These are phyloP conservation scores for Hermatobates lingyangjiaoensis DNA, from an alignment of 1,140 invertebrate genomes.

Conservation along the genomic window DNA sequence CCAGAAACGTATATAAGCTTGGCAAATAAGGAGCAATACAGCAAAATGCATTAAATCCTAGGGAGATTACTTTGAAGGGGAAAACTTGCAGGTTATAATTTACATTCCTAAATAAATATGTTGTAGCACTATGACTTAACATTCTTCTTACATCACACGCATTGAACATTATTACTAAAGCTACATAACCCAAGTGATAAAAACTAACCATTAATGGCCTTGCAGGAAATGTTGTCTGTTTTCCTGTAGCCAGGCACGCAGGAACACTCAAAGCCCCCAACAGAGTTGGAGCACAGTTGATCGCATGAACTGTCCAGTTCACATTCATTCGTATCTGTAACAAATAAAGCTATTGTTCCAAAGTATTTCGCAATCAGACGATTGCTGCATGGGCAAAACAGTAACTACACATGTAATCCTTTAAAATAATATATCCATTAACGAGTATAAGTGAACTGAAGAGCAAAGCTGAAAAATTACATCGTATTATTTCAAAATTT, in stretches of 20 bases:
- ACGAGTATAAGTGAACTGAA: not conserved
- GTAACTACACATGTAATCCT: not conserved
- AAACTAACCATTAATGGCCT: constrained; percentile 47
- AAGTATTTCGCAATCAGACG: not conserved
- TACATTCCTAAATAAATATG: too few relatives aligned
- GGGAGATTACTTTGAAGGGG: too few relatives aligned
- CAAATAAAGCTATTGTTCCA: constrained; percentile 15
- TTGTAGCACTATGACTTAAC: too few relatives aligned
- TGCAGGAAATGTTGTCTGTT: constrained; percentile 31
- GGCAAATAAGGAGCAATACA: too few relatives aligned
- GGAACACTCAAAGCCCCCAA: constrained; percentile 48
- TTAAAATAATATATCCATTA: not conserved
- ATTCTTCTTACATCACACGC: too few relatives aligned
- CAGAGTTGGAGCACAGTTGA: constrained; percentile 54
- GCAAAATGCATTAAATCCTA: too few relatives aligned
- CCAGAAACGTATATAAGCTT: too few relatives aligned
- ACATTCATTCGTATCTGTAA: constrained; percentile 56
- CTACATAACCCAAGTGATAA: too few relatives aligned
- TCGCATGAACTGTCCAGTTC: constrained; percentile 49
- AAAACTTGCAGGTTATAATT: too few relatives aligned
- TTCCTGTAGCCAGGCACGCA: constrained; percentile 55
- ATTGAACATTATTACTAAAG: too few relatives aligned
- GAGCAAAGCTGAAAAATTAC: not conserved
- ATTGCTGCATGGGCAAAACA: not conserved
- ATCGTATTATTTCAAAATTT: not conserved